Conservation (phyloP, 2,113 vertebrate species). For the Bombycilla garrulus region DNA sequence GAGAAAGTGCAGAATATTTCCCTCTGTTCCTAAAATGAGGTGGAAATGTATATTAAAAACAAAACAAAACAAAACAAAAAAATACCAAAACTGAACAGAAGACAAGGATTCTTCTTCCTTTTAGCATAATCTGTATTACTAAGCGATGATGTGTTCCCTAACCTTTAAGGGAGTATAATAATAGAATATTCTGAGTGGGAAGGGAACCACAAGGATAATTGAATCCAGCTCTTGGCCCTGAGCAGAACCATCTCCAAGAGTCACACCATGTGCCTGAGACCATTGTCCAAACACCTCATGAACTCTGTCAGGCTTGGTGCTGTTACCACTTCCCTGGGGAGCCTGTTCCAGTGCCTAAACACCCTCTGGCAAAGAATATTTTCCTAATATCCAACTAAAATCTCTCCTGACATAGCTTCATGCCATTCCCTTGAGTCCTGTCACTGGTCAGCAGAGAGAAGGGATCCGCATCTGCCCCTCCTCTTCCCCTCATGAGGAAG, state of each 20-base stretch:
- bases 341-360: neutral
- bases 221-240: neutral
- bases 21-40: neutral
- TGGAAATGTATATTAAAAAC: neutral
- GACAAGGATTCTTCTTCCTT: neutral
- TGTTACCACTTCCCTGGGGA: neutral
- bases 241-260: neutral
- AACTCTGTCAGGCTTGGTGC: neutral
- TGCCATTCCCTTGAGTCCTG: neutral
- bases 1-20: neutral
- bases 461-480: neutral
- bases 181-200: neutral
- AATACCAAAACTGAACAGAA: neutral
- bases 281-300: neutral
- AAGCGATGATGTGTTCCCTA: neutral
- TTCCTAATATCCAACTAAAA: neutral
- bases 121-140: neutral
- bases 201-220: neutral
- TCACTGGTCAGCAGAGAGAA: neutral
- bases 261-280: neutral
- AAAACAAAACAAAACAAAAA: neutral
- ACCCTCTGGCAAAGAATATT: neutral
- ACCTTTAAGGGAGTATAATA: neutral
- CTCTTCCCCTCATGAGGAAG: neutral
- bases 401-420: neutral